phyloP scores from a whole-genome alignment of 1,140 invertebrate genomes.

The Aphis craccivora region DNA sequence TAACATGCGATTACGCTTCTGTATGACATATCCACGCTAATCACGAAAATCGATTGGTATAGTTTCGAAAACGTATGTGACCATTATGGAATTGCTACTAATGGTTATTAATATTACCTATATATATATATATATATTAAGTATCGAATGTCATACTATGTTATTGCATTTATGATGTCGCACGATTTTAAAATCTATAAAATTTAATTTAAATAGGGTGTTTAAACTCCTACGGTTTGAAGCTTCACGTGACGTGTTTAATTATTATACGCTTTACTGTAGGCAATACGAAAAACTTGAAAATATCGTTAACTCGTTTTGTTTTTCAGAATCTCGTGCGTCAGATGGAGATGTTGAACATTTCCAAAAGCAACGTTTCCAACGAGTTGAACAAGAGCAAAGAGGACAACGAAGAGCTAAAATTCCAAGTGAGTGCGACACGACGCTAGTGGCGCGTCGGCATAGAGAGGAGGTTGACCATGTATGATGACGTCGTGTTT shows the following conservation, averaged over 20 bases:
- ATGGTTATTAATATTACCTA: not conserved
- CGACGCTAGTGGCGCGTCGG: not conserved
- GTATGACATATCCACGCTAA: not conserved
- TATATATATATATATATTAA: too few relatives aligned
- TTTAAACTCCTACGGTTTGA: too few relatives aligned
- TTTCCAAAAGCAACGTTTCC: slow-evolving; percentile 71
- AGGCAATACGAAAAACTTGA: not conserved
- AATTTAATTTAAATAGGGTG: too few relatives aligned
- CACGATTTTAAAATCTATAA: too few relatives aligned
- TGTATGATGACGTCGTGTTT: not conserved
- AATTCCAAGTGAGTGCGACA: slow-evolving; percentile 74
- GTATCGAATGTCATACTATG: too few relatives aligned
- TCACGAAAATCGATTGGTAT: not conserved
- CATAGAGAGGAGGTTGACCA: not conserved
- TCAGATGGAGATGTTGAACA: slow-evolving; percentile 72
- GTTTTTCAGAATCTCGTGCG: slow-evolving; percentile 71
- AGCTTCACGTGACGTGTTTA: too few relatives aligned
- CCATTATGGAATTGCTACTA: not conserved
- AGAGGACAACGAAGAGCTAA: slow-evolving; percentile 82
- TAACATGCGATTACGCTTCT: not conserved
- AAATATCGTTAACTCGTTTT: not conserved
- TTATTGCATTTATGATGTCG: too few relatives aligned
- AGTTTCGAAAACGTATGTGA: not conserved
- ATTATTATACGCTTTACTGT: too few relatives aligned
- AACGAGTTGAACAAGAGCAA: slow-evolving; percentile 76